Percentiles rank a stretch among this genome's conserved stretches.
These are phyloP conservation scores for Drosophila setosimentum DNA, from an alignment of 2,888 invertebrate species.

Conservation along the genomic window DNA sequence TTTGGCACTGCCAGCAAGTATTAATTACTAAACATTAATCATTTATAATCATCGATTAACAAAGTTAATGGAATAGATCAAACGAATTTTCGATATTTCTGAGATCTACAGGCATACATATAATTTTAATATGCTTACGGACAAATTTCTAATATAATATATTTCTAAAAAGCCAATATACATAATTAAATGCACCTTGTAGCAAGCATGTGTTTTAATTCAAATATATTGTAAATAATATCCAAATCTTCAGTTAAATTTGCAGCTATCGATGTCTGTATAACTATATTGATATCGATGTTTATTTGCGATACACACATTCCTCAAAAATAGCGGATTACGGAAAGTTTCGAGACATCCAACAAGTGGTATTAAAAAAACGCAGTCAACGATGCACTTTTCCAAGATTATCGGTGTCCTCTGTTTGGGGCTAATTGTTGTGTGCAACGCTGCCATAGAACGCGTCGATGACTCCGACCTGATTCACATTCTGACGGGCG, in stretches of 20 bases:
- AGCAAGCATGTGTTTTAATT: not conserved
- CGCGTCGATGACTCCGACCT: constrained; percentile 92
- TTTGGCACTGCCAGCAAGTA: constrained; percentile 85
- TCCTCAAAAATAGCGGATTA: not conserved
- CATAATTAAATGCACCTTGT: not conserved
- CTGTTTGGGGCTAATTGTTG: constrained; percentile 20
- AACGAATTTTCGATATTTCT: not conserved
- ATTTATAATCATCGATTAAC: not conserved
- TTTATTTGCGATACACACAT: not conserved
- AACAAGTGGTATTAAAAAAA: constrained; percentile 24
- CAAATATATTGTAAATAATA: not conserved
- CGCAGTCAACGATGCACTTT: constrained; percentile 22
- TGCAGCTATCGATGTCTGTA: not conserved
- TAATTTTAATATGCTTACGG: not conserved
- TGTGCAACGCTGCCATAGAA: constrained; percentile 85
- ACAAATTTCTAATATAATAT: too few species aligned
- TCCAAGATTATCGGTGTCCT: constrained; percentile 18
- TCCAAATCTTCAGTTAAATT: not conserved
- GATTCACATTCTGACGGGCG: constrained; percentile 90
- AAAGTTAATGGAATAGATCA: not conserved
- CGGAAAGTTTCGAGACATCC: constrained; percentile 11
- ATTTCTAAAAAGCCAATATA: not conserved
- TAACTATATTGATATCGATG: constrained; percentile 20
- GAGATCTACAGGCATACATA: not conserved
- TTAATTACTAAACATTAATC: not conserved